phyloP scores from a whole-genome alignment of 2,888 invertebrate genomes.

The Girardia tigrina region DNA sequence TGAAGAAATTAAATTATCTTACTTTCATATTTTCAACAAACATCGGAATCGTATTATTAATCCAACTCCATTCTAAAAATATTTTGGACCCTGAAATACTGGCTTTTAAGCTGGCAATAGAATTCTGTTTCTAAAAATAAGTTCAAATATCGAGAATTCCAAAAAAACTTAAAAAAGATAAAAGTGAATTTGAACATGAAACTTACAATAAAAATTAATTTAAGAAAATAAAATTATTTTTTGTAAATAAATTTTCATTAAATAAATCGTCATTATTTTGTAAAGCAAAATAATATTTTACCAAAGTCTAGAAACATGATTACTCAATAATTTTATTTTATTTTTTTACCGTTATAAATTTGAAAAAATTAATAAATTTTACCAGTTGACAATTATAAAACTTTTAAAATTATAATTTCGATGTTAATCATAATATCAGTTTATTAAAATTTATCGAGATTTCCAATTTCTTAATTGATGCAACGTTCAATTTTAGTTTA shows the following conservation, averaged over 20 bases:
- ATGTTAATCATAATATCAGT: too few relatives aligned
- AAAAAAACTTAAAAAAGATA: neutral
- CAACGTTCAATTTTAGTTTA: too few relatives aligned
- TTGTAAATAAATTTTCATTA: neutral
- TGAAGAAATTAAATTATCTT: neutral
- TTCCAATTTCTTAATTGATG: too few relatives aligned
- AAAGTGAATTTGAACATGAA: neutral
- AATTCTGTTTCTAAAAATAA: neutral
- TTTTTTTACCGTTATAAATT: too few relatives aligned
- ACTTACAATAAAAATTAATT: neutral
- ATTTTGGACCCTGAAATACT: neutral
- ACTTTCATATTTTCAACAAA: neutral
- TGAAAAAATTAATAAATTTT: too few relatives aligned
- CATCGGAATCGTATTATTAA: neutral
- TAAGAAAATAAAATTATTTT: neutral
- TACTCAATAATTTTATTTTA: too few relatives aligned
- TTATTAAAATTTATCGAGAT: too few relatives aligned
- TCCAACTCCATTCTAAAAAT: slow-evolving; percentile 2
- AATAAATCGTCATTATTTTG: neutral
- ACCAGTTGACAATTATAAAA: neutral
- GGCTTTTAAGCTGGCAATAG: neutral
- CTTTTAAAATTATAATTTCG: neutral
- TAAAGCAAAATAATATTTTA: too few relatives aligned
- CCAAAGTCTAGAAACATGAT: too few relatives aligned
- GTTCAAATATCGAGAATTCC: neutral